These are phyloP conservation scores for Dasysyrphus tricinctus DNA, from an alignment of 2,888 invertebrate species.

Conservation along the genomic window DNA sequence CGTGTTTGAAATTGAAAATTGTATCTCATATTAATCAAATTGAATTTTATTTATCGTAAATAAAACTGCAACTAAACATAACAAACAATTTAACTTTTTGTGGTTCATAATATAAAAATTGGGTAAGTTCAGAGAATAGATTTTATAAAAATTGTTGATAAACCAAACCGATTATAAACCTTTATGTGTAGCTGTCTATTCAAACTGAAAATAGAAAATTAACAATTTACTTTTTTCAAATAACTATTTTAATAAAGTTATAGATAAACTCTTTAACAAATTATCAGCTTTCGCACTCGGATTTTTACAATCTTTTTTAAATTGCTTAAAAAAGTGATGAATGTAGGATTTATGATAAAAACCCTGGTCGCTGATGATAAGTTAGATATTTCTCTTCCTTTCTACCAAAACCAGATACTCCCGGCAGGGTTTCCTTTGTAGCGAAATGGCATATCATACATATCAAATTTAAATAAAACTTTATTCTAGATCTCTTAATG, in stretches of 20 bases:
- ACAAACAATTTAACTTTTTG: not conserved
- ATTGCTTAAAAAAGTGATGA: not conserved
- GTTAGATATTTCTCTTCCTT: not conserved
- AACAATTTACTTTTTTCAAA: not conserved
- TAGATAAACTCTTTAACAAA: not conserved
- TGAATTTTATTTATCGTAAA: not conserved
- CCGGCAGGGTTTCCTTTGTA: not conserved
- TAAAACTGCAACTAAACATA: not conserved
- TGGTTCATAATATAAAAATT: not conserved
- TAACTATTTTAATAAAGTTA: not conserved
- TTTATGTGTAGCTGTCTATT: not conserved
- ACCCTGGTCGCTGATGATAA: not conserved
- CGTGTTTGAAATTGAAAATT: constrained; percentile 32
- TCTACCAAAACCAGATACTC: not conserved
- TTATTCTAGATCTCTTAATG: no score
- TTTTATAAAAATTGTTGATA: not conserved
- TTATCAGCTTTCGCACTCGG: not conserved
- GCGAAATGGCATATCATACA: no score
- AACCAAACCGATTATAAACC: not conserved
- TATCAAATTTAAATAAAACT: no score
- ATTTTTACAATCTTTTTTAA: not conserved
- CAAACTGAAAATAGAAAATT: constrained; percentile 17
- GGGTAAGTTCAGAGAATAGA: constrained; percentile 7
- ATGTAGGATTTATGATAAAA: not conserved
- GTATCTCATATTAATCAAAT: not conserved